Base-by-base conservation (phyloP, 2,888 invertebrate genomes). In the Hypolimnas misippus region DNA sequence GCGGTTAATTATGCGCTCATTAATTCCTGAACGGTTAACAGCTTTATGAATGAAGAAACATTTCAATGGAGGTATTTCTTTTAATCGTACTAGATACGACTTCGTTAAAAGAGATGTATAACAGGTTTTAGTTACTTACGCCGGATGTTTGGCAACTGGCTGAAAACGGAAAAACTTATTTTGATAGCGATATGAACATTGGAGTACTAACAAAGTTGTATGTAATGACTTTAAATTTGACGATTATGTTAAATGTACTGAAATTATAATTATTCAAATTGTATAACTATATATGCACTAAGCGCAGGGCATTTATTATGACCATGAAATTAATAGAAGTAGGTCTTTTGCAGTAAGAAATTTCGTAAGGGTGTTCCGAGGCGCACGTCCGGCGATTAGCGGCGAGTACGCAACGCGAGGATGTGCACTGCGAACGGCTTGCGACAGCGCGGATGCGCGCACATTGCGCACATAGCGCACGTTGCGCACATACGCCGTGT, bases 361-460 rank as follows among this genome's bases (percentile, higher is more conserved):
- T 88, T 84, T 85, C 75, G 86, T 81, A 88, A 87, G 73, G 74
- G 77, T 77, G 83, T 87, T 89, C 87, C 86, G 83, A 78, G 76
- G 81, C 80, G 78, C 72, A 85, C 87, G 86, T 91, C 91, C 91
- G 91, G 88, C 86, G 86, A 89, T 89, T 89, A 87, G 79, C 70
- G 63, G 76, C 74, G 78, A 79, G 76, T 86, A 80, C 87, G 90
- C 89, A 88, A 88, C 81, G 79, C 81, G 83, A 87, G 90, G 90
- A 90, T 89, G 89, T 81, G 82, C 86, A 82, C 83, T 72, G 77
- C 81, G 77, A 73, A 76, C 79, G 77, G 78, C 87, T 90, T 89
- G 84, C 89, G 89, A 87, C 89, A 90, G 84, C 86, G 82, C 90
- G 90, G 91, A 90, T 87, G 86, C 88, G 78, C 83, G 76, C 77